Conservation (phyloP, 2,113 vertebrate species). For the Nematolebias whitei region DNA sequence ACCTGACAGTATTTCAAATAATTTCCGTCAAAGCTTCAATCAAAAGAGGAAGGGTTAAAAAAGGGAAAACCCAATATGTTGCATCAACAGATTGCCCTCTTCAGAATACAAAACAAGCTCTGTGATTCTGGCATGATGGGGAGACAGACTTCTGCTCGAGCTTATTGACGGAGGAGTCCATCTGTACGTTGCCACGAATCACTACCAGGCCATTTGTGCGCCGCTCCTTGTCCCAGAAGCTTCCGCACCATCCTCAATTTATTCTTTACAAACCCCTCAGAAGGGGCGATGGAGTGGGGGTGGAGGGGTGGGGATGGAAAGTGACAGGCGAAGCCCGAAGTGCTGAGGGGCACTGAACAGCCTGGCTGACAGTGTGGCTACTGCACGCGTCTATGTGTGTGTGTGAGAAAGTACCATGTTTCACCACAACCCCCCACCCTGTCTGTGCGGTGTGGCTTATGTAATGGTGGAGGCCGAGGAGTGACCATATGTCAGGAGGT, state of each 20-base stretch:
- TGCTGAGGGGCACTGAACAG: slow-evolving; percentile 71
- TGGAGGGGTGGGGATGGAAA: slow-evolving; percentile 20
- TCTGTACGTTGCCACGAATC: slow-evolving; percentile 66
- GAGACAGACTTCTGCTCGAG: slow-evolving; percentile 69
- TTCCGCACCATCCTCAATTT: slow-evolving; percentile 80
- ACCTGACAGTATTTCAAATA: slow-evolving; percentile 20
- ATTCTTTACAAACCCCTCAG: slow-evolving; percentile 84
- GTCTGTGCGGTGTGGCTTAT: slow-evolving; percentile 65
- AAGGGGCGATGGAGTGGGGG: slow-evolving; percentile 46
- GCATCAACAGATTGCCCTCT: slow-evolving; percentile 69
- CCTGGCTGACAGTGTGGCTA: slow-evolving; percentile 61
- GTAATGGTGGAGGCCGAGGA: slow-evolving; percentile 69
- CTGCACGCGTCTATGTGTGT: slow-evolving; percentile 35
- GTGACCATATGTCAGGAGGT: slow-evolving; percentile 79
- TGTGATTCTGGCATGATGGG: slow-evolving; percentile 54
- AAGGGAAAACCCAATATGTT: slow-evolving; percentile 56
- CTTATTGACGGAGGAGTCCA: slow-evolving; percentile 76
- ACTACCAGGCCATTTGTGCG: slow-evolving; percentile 67
- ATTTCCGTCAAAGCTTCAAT: slow-evolving; percentile 10
- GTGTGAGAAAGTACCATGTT: slow-evolving; percentile 64
- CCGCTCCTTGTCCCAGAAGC: slow-evolving; percentile 70
- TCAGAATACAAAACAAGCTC: slow-evolving; percentile 69
- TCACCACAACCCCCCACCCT: slow-evolving; percentile 39
- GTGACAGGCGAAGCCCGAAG: slow-evolving; percentile 68
- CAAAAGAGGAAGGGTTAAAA: not conserved